Evolutionary conservation across 2,113 vertebrate species (phyloP).

Genomic region (Poicephalus meyeri): DNA sequence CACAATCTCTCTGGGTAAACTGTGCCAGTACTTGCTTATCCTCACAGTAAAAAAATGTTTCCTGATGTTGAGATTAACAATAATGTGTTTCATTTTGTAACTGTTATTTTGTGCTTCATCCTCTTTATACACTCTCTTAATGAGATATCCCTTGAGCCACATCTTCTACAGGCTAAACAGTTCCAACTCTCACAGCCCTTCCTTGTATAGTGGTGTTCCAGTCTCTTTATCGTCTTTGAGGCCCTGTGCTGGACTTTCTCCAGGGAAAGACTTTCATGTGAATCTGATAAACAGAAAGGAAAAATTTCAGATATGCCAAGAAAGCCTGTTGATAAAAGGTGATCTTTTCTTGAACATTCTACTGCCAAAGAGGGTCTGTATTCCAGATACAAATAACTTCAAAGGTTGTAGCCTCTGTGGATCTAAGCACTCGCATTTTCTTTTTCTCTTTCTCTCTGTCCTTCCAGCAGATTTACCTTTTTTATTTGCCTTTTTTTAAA

Average conservation of each 20-base stretch:
- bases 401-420: background rate
- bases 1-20: background rate
- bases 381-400: background rate
- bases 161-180: background rate
- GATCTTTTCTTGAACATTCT: background rate
- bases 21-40: accelerated
- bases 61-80: background rate
- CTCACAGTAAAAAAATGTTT: background rate
- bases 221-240: background rate
- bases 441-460: background rate
- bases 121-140: background rate
- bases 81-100: background rate
- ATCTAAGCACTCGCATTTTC: background rate
- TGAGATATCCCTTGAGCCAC: background rate
- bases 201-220: background rate
- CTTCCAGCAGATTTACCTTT: background rate
- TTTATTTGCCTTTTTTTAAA: background rate
- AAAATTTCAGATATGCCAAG: background rate
- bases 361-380: background rate
- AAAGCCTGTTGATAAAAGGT: background rate
- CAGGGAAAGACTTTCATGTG: background rate
- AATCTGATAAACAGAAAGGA: background rate
- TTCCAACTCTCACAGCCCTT: background rate
- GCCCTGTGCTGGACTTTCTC: background rate
- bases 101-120: background rate